These are phyloP conservation scores for Catharus bicknelli DNA, from an alignment of 2,113 vertebrate species.

Conservation along the genomic window DNA sequence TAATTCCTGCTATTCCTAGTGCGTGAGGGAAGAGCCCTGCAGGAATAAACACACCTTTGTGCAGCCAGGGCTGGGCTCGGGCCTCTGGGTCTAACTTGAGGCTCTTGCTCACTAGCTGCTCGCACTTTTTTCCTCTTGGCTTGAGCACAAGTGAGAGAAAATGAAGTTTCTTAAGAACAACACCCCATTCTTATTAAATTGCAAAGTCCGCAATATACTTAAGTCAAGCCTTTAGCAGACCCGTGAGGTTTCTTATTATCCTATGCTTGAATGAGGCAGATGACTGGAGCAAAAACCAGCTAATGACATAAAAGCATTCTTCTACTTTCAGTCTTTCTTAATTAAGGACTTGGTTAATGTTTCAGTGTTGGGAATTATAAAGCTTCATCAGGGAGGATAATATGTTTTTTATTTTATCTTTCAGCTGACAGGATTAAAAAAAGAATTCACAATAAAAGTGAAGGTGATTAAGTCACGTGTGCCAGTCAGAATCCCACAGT, in stretches of 20 bases:
- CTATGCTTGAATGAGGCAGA: slow-evolving; percentile 65
- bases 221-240: slow-evolving; percentile 62
- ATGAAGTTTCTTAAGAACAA: slow-evolving; percentile 16
- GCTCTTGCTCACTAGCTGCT: neutral
- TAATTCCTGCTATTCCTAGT: neutral
- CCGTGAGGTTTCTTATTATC: slow-evolving; percentile 68
- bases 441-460: neutral
- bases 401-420: slow-evolving; percentile 56
- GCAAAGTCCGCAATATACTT: slow-evolving; percentile 34
- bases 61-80: neutral
- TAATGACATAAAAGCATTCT: slow-evolving; percentile 70
- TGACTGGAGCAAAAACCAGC: slow-evolving; percentile 63
- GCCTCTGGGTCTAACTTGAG: neutral
- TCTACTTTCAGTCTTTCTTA: slow-evolving; percentile 61
- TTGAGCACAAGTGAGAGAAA: slow-evolving; percentile 1
- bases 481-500: neutral
- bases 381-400: slow-evolving; percentile 44
- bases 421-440: slow-evolving; percentile 16
- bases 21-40: fast-evolving
- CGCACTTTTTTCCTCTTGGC: neutral
- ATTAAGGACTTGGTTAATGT: slow-evolving; percentile 60
- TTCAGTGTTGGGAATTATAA: slow-evolving; percentile 55
- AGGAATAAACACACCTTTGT: neutral
- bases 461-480: slow-evolving; percentile 29
- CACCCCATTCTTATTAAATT: slow-evolving; percentile 4